phyloP scores from a whole-genome alignment of 2,888 invertebrate species.

The Lasioglossum marginatum region DNA sequence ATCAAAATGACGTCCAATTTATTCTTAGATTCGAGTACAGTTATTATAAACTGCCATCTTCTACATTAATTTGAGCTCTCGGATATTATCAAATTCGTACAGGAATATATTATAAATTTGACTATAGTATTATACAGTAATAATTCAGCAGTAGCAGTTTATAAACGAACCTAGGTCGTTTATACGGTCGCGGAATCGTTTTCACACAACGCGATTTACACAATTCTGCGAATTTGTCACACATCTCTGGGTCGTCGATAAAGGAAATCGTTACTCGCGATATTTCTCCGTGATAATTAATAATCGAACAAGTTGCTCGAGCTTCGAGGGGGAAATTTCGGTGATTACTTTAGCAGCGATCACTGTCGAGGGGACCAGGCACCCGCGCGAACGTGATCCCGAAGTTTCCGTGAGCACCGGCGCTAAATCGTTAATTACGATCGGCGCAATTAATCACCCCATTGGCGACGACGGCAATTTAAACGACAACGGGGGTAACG shows the following conservation, averaged over 20 bases:
- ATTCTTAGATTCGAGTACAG: neutral
- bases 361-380: constrained; percentile 38
- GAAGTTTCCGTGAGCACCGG: constrained; percentile 53
- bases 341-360: constrained; percentile 52
- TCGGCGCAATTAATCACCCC: constrained; percentile 58
- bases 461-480: constrained; percentile 62
- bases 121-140: neutral
- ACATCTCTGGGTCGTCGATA: neutral
- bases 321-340: constrained; percentile 49
- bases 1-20: neutral
- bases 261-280: constrained; percentile 41
- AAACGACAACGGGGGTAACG: constrained; percentile 52
- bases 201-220: too few relatives aligned
- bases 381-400: constrained; percentile 41
- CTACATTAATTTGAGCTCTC: too few relatives aligned
- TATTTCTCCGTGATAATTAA: constrained; percentile 46
- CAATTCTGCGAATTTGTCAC: neutral
- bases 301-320: constrained; percentile 52
- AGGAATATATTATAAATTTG: neutral
- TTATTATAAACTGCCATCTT: neutral
- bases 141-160: neutral
- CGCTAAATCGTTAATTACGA: constrained; percentile 60
- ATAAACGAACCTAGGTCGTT: too few relatives aligned
- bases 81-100: neutral
- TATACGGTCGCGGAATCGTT: too few relatives aligned